Percentiles rank a stretch among this genome's conserved stretches.
These are phyloP conservation scores for Mamestra configurata DNA, from an alignment of 1,140 invertebrate genomes.

Conservation along the genomic window DNA sequence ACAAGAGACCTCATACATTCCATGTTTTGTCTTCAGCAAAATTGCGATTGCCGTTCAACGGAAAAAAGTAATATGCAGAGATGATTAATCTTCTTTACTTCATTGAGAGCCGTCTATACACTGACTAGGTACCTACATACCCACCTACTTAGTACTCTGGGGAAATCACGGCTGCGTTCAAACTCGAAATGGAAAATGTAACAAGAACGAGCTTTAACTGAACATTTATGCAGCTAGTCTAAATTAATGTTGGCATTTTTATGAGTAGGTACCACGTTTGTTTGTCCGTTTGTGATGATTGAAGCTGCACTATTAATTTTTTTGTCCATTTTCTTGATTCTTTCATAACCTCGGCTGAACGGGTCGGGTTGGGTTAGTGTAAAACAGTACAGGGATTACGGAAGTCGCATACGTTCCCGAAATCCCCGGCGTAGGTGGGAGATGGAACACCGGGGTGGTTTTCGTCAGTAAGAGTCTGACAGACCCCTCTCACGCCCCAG, in stretches of 20 bases:
- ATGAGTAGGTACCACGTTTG: not conserved
- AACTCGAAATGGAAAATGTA: conserved; percentile 37
- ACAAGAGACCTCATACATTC: conserved; percentile 2
- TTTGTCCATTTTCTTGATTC: not conserved
- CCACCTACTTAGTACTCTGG: conserved; percentile 5
- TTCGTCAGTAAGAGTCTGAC: too few relatives aligned
- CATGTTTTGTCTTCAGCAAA: conserved; percentile 17
- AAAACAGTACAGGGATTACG: too few relatives aligned
- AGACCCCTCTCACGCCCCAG: too few relatives aligned
- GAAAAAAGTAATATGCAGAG: conserved; percentile 37
- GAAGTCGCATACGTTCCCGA: too few relatives aligned
- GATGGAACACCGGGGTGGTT: too few relatives aligned
- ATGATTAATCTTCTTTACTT: conserved; percentile 27
- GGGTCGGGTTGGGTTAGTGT: too few relatives aligned
- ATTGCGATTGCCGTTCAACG: conserved; percentile 22
- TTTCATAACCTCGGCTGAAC: too few relatives aligned
- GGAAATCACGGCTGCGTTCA: conserved; percentile 34
- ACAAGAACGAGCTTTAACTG: conserved; percentile 4
- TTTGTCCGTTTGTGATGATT: not conserved
- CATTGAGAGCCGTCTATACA: conserved; percentile 17
- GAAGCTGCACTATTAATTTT: not conserved
- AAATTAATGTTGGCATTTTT: conserved; percentile 14
- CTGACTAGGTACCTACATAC: not conserved
- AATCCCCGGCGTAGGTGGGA: too few relatives aligned
- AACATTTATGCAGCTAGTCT: conserved; percentile 13